Base-by-base conservation (phyloP, 2,797 vertebrate genomes). In the Acipenser ruthenus region DNA sequence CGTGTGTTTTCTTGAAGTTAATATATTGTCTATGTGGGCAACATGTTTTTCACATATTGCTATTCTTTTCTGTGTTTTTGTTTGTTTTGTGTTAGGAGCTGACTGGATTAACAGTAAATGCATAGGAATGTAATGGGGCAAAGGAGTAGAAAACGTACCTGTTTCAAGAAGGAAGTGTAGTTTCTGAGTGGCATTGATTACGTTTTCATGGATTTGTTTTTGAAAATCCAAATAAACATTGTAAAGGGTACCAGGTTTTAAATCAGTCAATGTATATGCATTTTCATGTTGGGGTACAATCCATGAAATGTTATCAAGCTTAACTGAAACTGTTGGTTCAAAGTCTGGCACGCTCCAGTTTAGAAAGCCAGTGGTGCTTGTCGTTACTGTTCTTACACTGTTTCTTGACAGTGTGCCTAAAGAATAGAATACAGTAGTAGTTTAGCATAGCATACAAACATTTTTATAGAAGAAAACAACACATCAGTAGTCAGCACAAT, bases 121-220 rank as follows among this genome's bases (percentile, higher is more conserved):
- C 37, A 37, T 37, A 37, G 37, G 0, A 37, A 37, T 1, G 37
- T 5, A 37, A 37, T 37, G 37, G 37, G 37, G 37, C 37, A 37
- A 37, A 37, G 37, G 37, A 37, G 37, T 37, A 48, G 18, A 10
- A 7, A 23, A 73, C 1, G 66, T 87, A 95, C 93, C 93, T 87
- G 93, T 94, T 87, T 94, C 88, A 67, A 85, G 67, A 69, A 78
- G 68, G 75, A 92, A 23, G 70, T 79, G 64, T 70, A 95, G 70
- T 56, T 64, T 87, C 15, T 94, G 93, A 73, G 78, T 89, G 18
- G 92, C 49, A 15, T 80, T 92, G 50, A 88, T 58, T 75, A 87
- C 68, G 60, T 77, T 75, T 18, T 78, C 72, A 67, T 79, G 70
- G 66, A 87, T 56, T 3, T 78, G 63, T 1, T 88, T 86, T 13